A percentile compares a stretch with the other conserved stretches of the same genome.
phyloP scores from a whole-genome alignment of 2,797 vertebrate species.

The Craterocephalus amniculus region DNA sequence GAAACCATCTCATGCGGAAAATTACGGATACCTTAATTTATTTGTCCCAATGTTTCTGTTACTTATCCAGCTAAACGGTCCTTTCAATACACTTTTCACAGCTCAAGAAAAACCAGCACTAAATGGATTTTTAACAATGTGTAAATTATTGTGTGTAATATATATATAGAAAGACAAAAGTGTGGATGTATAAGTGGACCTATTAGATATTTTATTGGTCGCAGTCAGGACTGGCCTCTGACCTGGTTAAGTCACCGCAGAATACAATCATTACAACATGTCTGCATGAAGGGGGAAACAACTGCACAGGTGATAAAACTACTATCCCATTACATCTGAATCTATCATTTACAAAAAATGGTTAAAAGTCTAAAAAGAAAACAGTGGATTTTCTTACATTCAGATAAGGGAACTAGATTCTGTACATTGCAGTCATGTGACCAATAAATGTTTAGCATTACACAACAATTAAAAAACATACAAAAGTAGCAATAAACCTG shows the following conservation, averaged over 20 bases:
- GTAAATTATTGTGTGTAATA: not conserved
- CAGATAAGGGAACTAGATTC: not conserved
- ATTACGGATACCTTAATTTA: not conserved
- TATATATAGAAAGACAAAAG: not conserved
- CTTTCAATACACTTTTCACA: not conserved
- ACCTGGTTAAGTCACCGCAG: conserved; percentile 41
- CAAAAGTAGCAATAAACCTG: too few species aligned
- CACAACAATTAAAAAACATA: too few species aligned
- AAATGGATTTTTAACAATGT: not conserved
- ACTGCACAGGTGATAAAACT: not conserved
- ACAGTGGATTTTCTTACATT: not conserved
- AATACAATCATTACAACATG: conserved; percentile 28
- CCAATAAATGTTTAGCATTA: too few species aligned
- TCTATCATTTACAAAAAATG: too few species aligned
- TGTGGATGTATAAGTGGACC: not conserved
- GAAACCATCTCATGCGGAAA: not conserved
- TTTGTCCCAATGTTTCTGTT: not conserved
- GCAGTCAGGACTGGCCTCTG: conserved; percentile 25
- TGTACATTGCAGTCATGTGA: too few species aligned
- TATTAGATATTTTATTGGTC: conserved; percentile 5
- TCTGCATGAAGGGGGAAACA: not conserved
- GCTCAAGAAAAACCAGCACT: not conserved
- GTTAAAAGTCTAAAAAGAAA: not conserved
- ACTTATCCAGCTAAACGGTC: not conserved
- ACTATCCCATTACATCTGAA: not conserved